Evolutionary conservation across 2,888 invertebrate genomes (phyloP), one percentile per base, ranked within the genome.

Genomic region (Dorcus hopei): DNA sequence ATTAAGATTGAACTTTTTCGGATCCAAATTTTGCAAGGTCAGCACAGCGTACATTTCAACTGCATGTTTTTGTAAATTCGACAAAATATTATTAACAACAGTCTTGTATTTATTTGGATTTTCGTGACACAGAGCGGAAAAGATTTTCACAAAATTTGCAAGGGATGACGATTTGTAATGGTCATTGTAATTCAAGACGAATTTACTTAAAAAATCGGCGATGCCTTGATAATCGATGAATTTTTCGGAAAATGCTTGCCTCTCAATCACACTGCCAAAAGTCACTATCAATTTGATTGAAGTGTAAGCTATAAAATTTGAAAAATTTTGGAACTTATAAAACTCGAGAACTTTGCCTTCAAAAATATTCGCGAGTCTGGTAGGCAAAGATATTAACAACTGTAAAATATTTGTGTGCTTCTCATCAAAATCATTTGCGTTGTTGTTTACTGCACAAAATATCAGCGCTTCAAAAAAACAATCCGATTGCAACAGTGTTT

Each of bases 281-380:
- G 26, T 5, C 6, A 8, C 14, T 9, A 16, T 9, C 0, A 26
- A 33, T 9, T 56, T 45, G 45, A 56, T 38, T 7, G 41, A 11
- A 19, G 16, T 45, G 2, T 23, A 45, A 8, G 23, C 23, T 45
- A 45, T 9, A 33, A 38, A 49, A 9, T 49, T 38, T 33, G 16
- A 41, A 1, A 91, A 73, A 0, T 82, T 77, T 66, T 85, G 82
- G 0, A 83, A 79, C 0, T 81, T 76, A 70, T 89, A 90, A 14
- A 82, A 79, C 58, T 81, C 79, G 0, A 86, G 83, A 4, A 85
- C 79, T 38, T 83, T 78, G 1, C 78, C 79, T 61, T 85, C 77
- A 33, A 87, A 66, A 66, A 81, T 82, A 71, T 93, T 93, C 7
- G 90, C 89, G 43, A 92, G 78, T 64, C 87, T 80, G 67, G 81